Evolutionary conservation across 2,888 invertebrate species (phyloP), one percentile per base, ranked within the genome.

Genomic region (Taphrorychus bicolor): DNA sequence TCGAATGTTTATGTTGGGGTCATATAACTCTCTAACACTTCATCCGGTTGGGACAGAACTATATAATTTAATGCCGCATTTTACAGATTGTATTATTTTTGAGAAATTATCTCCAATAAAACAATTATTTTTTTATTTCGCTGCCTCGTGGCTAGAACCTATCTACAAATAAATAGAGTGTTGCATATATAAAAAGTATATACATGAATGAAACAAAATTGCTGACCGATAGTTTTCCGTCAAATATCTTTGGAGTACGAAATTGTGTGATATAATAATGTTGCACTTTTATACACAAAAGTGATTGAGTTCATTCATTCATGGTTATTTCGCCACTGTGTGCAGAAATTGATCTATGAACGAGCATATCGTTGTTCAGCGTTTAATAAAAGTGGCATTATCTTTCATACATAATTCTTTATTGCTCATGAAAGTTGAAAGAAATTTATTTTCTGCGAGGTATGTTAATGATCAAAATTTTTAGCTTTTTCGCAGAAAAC

Each of bases 11-110:
- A 52, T 49, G 42, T 57, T 58, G 42, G 64, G 58, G 42, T 64
- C 64, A 52, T 64, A 58, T 64, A 56, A 58, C 57, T 64, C 58
- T n/a, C n/a, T 16, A 52, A 58, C 64, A 58, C 64, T 41, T 64
- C 64, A 64, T 64, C 64, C 64, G 64, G 64, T 64, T 64, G 58
- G 32, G 41, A 58, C 58, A 58, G 51, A 58, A 64, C 57, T 41
- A 18, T 49, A 22, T 18, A 24, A 14, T 59, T 40, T 59, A 45
- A 45, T 45, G 45, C 14, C 45, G 7, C 5, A 5, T 45, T 45
- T 45, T 45, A 5, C 14, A 45, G 14, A 45, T 16, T 16, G 45
- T 45, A 17, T 14, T 45, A 45, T 32, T 32, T 32, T 32, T 32
- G 1, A 11, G 9, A 7, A 32, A 32, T 32, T 32, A 3, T 32